These are phyloP conservation scores for Atractosteus spatula DNA, from an alignment of 2,113 vertebrate genomes.

Conservation along the genomic window DNA sequence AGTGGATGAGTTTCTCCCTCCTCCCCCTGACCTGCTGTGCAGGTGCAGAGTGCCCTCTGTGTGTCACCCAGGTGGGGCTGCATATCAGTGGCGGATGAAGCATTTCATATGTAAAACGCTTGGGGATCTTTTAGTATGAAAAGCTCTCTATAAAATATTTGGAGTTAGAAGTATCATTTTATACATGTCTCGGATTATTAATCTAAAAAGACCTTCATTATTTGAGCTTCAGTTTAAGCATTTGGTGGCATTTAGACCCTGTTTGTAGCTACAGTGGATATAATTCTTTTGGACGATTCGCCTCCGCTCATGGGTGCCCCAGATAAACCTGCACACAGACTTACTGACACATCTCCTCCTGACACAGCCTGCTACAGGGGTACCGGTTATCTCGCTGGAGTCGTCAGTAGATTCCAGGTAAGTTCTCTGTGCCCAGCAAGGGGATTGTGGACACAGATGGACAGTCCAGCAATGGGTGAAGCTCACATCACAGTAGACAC, in stretches of 20 bases:
- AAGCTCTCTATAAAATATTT: too few species aligned
- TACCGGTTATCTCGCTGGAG: conserved; percentile 10
- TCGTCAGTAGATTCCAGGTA: conserved; percentile 30
- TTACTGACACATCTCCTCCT: conserved; percentile 15
- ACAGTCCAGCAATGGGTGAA: conserved; percentile 33
- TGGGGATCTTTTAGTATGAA: too few species aligned
- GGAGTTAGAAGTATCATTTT: too few species aligned
- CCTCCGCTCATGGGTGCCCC: conserved; percentile 17
- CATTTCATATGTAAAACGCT: too few species aligned
- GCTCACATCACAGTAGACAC: conserved; percentile 37
- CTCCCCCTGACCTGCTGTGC: too few species aligned
- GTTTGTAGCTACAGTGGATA: conserved; percentile 4
- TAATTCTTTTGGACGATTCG: conserved; percentile 27
- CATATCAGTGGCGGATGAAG: too few species aligned
- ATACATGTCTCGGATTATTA: too few species aligned
- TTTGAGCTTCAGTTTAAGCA: conserved; percentile 32
- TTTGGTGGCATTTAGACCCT: conserved; percentile 32
- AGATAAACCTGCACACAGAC: conserved; percentile 10
- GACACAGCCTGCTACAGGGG: conserved; percentile 12
- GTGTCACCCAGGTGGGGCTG: too few species aligned
- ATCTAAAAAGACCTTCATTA: conserved; percentile 22
- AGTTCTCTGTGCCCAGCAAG: conserved; percentile 21
- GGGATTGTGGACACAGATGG: conserved; percentile 28
- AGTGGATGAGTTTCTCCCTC: too few species aligned
- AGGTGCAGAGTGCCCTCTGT: too few species aligned